These are phyloP conservation scores for Chydorus sphaericus DNA, from an alignment of 2,888 invertebrate genomes.

Conservation along the genomic window DNA sequence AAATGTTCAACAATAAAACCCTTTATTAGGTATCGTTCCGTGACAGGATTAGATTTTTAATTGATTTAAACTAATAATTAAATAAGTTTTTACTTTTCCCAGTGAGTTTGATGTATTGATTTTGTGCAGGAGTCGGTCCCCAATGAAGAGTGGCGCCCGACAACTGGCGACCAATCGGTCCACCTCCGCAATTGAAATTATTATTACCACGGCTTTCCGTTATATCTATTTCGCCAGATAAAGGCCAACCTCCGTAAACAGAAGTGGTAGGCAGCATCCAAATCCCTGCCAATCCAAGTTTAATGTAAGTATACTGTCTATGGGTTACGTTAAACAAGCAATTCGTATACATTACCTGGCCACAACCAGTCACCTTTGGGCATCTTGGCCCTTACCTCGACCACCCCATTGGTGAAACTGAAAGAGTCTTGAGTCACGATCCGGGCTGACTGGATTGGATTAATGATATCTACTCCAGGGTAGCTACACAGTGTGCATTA, in stretches of 20 bases:
- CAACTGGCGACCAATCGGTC: slow-evolving; percentile 19
- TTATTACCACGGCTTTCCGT: slow-evolving; percentile 28
- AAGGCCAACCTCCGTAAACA: slow-evolving; percentile 29
- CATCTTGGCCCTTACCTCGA: slow-evolving; percentile 25
- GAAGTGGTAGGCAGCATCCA: slow-evolving; percentile 27
- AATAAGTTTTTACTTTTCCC: slow-evolving; percentile 18
- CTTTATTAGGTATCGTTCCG: too few relatives aligned
- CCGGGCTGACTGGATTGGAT: slow-evolving; percentile 26
- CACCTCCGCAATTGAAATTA: slow-evolving; percentile 17
- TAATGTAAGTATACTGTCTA: background rate
- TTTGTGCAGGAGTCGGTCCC: slow-evolving; percentile 25
- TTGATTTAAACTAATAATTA: background rate
- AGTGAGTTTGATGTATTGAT: slow-evolving; percentile 22
- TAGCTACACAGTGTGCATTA: background rate
- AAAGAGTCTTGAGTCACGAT: slow-evolving; percentile 22
- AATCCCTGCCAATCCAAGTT: slow-evolving; percentile 20
- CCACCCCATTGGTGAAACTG: slow-evolving; percentile 24
- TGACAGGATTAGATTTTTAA: background rate
- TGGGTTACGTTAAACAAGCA: background rate
- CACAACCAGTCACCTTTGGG: slow-evolving; percentile 28
- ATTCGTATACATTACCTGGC: slow-evolving; percentile 21
- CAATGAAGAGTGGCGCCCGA: slow-evolving; percentile 31
- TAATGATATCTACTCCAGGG: slow-evolving; percentile 20
- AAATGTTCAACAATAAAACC: background rate
- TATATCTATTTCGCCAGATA: slow-evolving; percentile 32